Conservation (phyloP, 2,113 vertebrate species). For the Typhlomys cinereus region DNA sequence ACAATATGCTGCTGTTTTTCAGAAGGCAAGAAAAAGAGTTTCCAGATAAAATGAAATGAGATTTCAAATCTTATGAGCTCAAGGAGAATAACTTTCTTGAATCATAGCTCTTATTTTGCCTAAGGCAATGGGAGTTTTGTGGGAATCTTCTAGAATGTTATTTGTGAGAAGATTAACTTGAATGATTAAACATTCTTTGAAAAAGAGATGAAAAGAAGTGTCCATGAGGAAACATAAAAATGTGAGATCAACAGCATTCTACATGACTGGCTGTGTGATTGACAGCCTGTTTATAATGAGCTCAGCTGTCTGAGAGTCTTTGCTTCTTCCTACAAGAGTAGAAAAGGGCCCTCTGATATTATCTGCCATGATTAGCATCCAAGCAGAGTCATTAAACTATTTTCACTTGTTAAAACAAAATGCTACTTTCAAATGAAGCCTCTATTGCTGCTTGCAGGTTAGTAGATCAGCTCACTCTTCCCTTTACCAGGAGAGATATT, state of each 20-base stretch:
- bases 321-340: slow-evolving; percentile 29
- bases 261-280: slow-evolving; percentile 39
- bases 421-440: slow-evolving; percentile 16
- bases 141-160: slow-evolving; percentile 28
- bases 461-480: slow-evolving; percentile 24
- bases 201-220: slow-evolving; percentile 54
- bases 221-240: slow-evolving; percentile 42
- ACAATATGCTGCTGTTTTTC: background rate
- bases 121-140: slow-evolving; percentile 32
- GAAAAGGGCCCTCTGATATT: slow-evolving; percentile 44
- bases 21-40: background rate
- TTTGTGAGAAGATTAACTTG: slow-evolving; percentile 37
- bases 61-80: background rate
- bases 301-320: slow-evolving; percentile 58
- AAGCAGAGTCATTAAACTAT: slow-evolving; percentile 28
- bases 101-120: slow-evolving; percentile 8
- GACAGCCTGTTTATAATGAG: slow-evolving; percentile 57
- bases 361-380: slow-evolving; percentile 45
- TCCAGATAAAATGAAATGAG: slow-evolving; percentile 7
- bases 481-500: slow-evolving; percentile 30
- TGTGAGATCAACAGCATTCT: slow-evolving; percentile 23
- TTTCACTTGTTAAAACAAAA: slow-evolving; percentile 70
- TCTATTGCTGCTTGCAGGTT: slow-evolving; percentile 53
- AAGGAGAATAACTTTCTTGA: no score
- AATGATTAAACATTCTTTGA: slow-evolving; percentile 47